These are phyloP conservation scores for Lophius americanus DNA, from an alignment of 2,797 vertebrate genomes.

Conservation along the genomic window DNA sequence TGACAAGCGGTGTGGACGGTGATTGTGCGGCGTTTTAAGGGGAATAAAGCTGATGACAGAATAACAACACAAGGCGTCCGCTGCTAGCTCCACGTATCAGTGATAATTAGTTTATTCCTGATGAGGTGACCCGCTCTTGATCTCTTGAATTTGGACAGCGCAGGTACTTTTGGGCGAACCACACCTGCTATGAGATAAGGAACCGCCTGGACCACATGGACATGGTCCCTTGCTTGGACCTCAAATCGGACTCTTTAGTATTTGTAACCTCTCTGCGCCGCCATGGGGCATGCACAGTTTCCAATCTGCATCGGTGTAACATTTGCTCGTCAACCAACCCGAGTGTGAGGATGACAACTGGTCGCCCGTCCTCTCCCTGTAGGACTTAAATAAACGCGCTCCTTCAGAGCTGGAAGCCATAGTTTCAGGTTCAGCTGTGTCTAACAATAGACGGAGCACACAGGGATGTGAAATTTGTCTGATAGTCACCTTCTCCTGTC, in stretches of 20 bases:
- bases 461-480: constrained; percentile 42
- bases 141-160: constrained; percentile 38
- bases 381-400: constrained; percentile 69
- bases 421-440: constrained; percentile 38
- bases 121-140: constrained; percentile 27
- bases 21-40: constrained; percentile 63
- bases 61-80: constrained; percentile 62
- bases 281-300: constrained; percentile 40
- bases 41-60: constrained; percentile 58
- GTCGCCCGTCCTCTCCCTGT: constrained; percentile 71
- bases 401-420: constrained; percentile 48
- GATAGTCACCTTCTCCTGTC: constrained; percentile 28
- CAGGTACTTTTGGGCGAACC: constrained; percentile 45
- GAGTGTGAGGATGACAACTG: constrained; percentile 69
- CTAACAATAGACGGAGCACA: constrained; percentile 64
- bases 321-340: constrained; percentile 35
- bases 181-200: constrained; percentile 64
- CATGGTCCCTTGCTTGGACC: constrained; percentile 19
- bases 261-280: constrained; percentile 1
- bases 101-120: constrained; percentile 29
- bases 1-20: constrained; percentile 49
- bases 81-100: constrained; percentile 18
- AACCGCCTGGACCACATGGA: constrained; percentile 60
- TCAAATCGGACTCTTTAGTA: constrained; percentile 29
- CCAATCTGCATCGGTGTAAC: constrained; percentile 9